Percentiles rank a stretch among this genome's conserved stretches.
Conservation (phyloP, 2,113 vertebrate species). For the Cyphomyrus discorhynchus region DNA sequence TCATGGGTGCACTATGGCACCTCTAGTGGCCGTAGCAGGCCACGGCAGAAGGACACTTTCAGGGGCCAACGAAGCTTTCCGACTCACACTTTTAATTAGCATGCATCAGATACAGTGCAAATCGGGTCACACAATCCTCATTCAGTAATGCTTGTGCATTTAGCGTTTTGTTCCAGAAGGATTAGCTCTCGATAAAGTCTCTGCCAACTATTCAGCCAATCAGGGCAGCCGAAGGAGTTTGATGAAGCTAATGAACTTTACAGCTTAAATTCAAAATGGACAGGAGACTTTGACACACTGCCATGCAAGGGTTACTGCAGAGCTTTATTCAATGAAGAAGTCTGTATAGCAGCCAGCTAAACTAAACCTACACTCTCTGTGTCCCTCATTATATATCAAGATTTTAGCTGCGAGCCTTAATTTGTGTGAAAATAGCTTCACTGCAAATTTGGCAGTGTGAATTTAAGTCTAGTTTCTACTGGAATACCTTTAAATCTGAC, state of each 20-base stretch:
- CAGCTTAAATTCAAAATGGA: neutral
- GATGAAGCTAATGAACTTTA: neutral
- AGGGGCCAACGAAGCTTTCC: neutral
- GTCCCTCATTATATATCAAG: neutral
- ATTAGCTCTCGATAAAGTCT: neutral
- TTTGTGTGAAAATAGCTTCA: neutral
- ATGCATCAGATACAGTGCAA: neutral
- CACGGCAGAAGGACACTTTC: neutral
- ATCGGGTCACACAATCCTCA: neutral
- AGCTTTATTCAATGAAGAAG: neutral
- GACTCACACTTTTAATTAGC: neutral
- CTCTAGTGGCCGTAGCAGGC: neutral
- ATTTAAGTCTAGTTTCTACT: neutral
- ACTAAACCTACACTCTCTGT: neutral
- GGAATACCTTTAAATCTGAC: neutral
- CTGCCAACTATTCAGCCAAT: neutral
- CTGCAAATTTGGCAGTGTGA: neutral
- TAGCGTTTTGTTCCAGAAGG: neutral
- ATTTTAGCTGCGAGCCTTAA: neutral
- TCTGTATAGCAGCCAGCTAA: neutral
- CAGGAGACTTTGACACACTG: neutral
- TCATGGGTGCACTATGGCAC: neutral
- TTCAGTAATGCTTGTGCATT: neutral
- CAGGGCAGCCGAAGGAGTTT: neutral
- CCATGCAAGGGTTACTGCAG: neutral